A percentile compares a stretch with the other conserved stretches of the same genome.
These are phyloP conservation scores for Standfussiana lucernea DNA, from an alignment of 2,888 invertebrate species.

Conservation along the genomic window DNA sequence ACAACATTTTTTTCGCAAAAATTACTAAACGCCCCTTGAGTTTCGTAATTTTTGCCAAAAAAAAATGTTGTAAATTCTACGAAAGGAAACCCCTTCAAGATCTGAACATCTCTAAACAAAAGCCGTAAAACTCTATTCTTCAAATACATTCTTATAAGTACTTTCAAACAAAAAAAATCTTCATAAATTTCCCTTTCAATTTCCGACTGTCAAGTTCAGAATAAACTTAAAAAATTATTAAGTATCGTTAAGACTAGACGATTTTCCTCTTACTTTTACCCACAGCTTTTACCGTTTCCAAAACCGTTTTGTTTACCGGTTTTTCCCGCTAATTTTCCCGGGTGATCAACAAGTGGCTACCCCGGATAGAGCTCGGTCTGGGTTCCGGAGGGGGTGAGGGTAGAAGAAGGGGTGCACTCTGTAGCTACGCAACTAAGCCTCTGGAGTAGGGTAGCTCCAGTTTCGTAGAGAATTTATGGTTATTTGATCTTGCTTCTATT, in stretches of 20 bases:
- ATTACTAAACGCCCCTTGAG: no score
- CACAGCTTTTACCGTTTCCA: background rate
- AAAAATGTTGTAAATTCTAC: background rate
- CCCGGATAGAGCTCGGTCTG: constrained; percentile 63
- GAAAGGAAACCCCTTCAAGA: background rate
- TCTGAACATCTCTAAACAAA: background rate
- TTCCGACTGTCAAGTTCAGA: constrained; percentile 48
- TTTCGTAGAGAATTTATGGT: constrained; percentile 30
- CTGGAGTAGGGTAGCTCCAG: constrained; percentile 44
- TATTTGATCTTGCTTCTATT: constrained; percentile 4
- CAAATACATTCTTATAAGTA: background rate
- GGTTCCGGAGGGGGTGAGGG: constrained; percentile 21
- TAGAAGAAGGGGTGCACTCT: constrained; percentile 48
- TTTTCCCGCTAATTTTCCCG: constrained; percentile 68
- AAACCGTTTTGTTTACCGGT: constrained; percentile 58
- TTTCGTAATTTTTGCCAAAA: background rate
- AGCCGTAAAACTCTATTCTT: background rate
- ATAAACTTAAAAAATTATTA: constrained; percentile 35
- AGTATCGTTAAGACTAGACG: constrained; percentile 11
- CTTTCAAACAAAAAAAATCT: constrained; percentile 15
- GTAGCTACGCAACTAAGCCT: constrained; percentile 70
- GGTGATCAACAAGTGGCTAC: constrained; percentile 76
- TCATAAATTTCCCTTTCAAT: constrained; percentile 48
- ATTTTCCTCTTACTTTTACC: constrained; percentile 24
- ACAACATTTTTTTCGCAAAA: no score